Conservation (phyloP, 1,140 invertebrate genomes). For the Chelonus insularis region DNA sequence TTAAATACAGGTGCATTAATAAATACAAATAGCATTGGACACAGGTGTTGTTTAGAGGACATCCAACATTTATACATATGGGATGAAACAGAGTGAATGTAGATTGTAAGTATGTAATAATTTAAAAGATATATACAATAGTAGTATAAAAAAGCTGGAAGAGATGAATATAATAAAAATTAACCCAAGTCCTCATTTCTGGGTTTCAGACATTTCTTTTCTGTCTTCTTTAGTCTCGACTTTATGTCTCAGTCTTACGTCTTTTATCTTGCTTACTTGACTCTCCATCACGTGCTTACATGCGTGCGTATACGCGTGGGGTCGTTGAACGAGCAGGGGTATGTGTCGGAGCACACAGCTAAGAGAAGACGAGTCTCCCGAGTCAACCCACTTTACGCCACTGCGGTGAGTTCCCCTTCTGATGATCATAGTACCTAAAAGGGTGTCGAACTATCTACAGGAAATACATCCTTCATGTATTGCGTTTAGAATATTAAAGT, state of each 20-base stretch:
- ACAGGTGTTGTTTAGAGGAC: too few species aligned
- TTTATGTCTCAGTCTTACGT: neutral
- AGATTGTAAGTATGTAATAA: too few species aligned
- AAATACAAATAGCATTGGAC: too few species aligned
- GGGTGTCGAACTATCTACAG: neutral
- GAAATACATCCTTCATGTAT: too few species aligned
- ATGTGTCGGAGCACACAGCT: conserved; percentile 16
- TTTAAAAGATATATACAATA: too few species aligned
- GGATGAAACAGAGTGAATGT: too few species aligned
- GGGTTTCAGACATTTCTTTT: conserved; percentile 27
- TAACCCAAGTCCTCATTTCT: conserved; percentile 21
- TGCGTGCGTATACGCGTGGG: conserved; percentile 41
- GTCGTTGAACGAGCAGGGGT: conserved; percentile 55
- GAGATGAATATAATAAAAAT: conserved; percentile 9
- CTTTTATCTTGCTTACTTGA: conserved; percentile 30
- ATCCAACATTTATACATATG: too few species aligned
- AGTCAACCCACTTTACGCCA: conserved; percentile 39
- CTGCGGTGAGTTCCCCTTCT: neutral
- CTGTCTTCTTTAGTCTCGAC: conserved; percentile 21
- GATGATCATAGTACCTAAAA: neutral
- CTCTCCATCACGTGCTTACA: conserved; percentile 42
- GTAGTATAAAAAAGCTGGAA: too few species aligned
- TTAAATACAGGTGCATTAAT: neutral
- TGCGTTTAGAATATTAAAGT: too few species aligned
- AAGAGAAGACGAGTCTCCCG: conserved; percentile 35